Evolutionary conservation across 2,888 invertebrate genomes (phyloP).

Genomic region (Seira musarum): DNA sequence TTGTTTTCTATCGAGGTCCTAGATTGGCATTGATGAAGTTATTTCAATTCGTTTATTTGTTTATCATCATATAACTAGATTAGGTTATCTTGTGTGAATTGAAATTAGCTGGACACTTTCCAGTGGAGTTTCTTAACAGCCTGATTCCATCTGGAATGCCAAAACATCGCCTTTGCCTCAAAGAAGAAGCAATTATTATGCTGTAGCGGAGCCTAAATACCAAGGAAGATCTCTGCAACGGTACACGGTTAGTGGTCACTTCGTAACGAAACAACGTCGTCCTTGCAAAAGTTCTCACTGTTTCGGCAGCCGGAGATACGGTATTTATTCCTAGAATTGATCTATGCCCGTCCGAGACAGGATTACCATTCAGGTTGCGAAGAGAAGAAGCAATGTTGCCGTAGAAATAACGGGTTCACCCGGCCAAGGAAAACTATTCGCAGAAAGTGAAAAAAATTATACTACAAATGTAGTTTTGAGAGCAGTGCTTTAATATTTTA

Average conservation of each 20-base stretch:
- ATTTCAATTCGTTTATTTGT: no score
- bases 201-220: conserved; percentile 62
- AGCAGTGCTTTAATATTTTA: no score
- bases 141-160: conserved; percentile 66
- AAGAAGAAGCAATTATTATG: conserved; percentile 66
- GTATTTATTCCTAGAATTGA: conserved; percentile 69
- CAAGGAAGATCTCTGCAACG: conserved; percentile 58
- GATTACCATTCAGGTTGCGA: conserved; percentile 65
- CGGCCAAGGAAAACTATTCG: no score
- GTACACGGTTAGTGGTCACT: conserved; percentile 61
- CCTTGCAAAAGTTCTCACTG: conserved; percentile 50
- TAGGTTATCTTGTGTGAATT: no score
- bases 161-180: conserved; percentile 64
- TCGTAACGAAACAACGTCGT: conserved; percentile 34
- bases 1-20: no score
- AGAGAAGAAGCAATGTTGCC: no score
- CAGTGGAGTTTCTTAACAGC: conserved; percentile 64
- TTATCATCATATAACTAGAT: no score
- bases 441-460: no score
- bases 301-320: conserved; percentile 44
- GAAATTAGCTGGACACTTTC: no score
- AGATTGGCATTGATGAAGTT: no score
- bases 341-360: conserved; percentile 50
- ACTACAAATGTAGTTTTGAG: no score
- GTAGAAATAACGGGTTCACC: no score